These are phyloP conservation scores for Lates japonicus DNA, from an alignment of 2,797 vertebrate species.

Conservation along the genomic window DNA sequence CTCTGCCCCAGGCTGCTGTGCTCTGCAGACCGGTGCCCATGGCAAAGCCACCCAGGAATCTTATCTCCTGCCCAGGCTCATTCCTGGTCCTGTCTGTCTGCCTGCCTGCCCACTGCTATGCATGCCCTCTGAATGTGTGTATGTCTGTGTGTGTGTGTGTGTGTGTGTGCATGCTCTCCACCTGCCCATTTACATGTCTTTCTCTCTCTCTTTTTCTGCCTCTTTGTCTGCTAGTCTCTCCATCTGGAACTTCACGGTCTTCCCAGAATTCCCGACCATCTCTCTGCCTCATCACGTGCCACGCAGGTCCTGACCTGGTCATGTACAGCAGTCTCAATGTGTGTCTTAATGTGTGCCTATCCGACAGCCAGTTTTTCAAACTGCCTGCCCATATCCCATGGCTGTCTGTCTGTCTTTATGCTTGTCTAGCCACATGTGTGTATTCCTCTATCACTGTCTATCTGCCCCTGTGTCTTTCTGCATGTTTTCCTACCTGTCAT, in stretches of 20 bases:
- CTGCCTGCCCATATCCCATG: slow-evolving; percentile 28
- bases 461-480: slow-evolving; percentile 36
- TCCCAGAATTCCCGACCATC: slow-evolving; percentile 32
- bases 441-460: slow-evolving; percentile 53
- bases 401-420: slow-evolving; percentile 31
- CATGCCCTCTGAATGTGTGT: slow-evolving; percentile 37
- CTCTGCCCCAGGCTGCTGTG: slow-evolving; percentile 77
- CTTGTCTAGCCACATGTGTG: slow-evolving; percentile 43
- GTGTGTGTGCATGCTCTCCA: slow-evolving; percentile 40
- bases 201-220: slow-evolving; percentile 14
- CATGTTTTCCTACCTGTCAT: slow-evolving; percentile 66
- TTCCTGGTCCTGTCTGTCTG: slow-evolving; percentile 68
- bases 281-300: slow-evolving; percentile 19
- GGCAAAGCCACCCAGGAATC: slow-evolving; percentile 88
- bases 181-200: slow-evolving; percentile 44
- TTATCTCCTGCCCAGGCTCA: slow-evolving; percentile 87
- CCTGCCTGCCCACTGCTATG: slow-evolving; percentile 37
- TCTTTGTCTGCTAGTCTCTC: slow-evolving; percentile 28
- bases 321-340: slow-evolving; percentile 14
- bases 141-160: slow-evolving; percentile 30
- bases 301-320: slow-evolving; percentile 45
- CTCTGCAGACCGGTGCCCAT: slow-evolving; percentile 78
- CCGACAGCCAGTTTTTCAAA: slow-evolving; percentile 35
- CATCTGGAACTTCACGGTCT: slow-evolving; percentile 38
- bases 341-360: slow-evolving; percentile 39